Evolutionary conservation across 2,888 invertebrate species (phyloP), one percentile per base, ranked within the genome.

Genomic region (Drosophila picticornis): DNA sequence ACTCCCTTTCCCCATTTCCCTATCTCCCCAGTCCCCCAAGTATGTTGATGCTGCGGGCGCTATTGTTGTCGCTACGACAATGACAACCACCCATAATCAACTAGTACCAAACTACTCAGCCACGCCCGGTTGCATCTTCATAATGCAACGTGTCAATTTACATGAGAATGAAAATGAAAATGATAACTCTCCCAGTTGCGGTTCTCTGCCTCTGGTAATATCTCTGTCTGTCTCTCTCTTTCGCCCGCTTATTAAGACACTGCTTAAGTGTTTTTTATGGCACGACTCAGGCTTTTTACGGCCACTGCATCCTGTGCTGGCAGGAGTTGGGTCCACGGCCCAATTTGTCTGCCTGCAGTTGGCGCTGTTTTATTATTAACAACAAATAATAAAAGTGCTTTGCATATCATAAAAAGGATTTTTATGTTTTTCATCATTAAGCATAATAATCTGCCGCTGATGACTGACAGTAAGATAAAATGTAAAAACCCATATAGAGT

Each of bases 111-210:
- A 46, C 58, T 32, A 32, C 16, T 32, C 57, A 46, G 59, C 38
- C 53, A 53, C 46, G 31, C 46, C 76, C 52, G 53, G 29, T 36
- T 61, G 82, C 75, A 87, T 84, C 83, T 84, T 84, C 63, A 72
- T 73, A 84, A 77, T 80, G 83, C 91, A 90, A 91, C 90, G 86
- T 87, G 91, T 90, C 88, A 90, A 91, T 88, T 87, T 91, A 84
- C 90, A 78, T 72, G 79, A 58, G 82, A 66, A 77, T 67, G 53
- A 38, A 50, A 46, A 81, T 78, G 75, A 77, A 78, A 90, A 84
- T 89, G 59, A 88, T 87, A 75, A 86, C 83, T 68, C 84, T 71
- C 38, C 19, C 52, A 25, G 40, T 50, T 29, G 57, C n/a, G 34
- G 57, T 31, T 43, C 31, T 25, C 31, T 31, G 11, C 27, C 27